Evolutionary conservation across 2,113 vertebrate genomes (phyloP), one percentile per base, ranked within the genome.

Genomic region (Zosterops pallidus): DNA sequence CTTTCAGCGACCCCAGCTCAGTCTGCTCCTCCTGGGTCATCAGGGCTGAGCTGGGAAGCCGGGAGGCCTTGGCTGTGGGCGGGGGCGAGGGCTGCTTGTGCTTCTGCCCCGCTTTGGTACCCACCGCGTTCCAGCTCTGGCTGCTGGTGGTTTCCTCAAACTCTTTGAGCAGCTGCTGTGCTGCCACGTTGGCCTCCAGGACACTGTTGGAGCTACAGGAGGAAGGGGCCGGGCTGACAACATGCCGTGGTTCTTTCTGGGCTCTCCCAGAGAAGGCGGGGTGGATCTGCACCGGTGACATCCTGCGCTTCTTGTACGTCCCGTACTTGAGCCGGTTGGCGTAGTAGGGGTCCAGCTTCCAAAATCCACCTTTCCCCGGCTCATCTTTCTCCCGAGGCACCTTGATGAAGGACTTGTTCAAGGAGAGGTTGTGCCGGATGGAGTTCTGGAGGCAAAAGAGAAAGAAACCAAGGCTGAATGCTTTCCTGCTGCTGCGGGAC

Each of bases 391-490:
- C 98, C 41, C 99, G 98, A 1, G 99, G 99, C 44, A 99, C 99
- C 91, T 99, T 99, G 97, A 99, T 99, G 97, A 99, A 99, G 97
- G 99, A 99, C 96, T 99, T 99, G 97, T 99, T 99, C 96, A 99
- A 97, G 4, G 99, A 99, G 80, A 99, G 98, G 96, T 99, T 99
- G 98, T 99, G 99, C 68, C 99, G 98, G 95, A 99, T 99, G 65
- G 99, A 99, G 89, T 99, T 99, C 99, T 99, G 97, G 35, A 84
- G 92, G 14, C 49, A 60, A 91, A 85, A 86, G 94, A 75, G 81
- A 91, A 71, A 94, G 92, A 69, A 86, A 56, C 11, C n/a, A 52
- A 88, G 83, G 70, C 20, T 96, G 71, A 95, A 15, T 9, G 9
- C 28, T 41, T 23, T 15, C 29, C 39, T 67, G 50, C 39, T 76